phyloP scores from a whole-genome alignment of 2,888 invertebrate genomes.

The Polymixis lichenea region DNA sequence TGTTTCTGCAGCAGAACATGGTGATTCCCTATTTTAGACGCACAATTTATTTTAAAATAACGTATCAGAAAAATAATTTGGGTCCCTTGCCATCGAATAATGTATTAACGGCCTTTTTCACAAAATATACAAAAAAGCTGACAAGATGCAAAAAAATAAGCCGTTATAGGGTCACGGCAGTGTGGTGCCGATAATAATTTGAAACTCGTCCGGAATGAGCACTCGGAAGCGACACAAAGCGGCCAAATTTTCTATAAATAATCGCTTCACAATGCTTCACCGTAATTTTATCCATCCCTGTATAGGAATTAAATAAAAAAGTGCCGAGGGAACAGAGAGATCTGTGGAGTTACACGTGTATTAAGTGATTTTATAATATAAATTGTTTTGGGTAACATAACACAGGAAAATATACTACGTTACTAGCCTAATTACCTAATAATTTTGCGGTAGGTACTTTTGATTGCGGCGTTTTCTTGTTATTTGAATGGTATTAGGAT shows the following conservation, averaged over 20 bases:
- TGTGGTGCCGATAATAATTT: slow-evolving; percentile 77
- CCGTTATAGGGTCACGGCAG: slow-evolving; percentile 79
- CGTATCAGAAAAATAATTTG: slow-evolving; percentile 13
- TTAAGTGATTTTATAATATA: slow-evolving; percentile 25
- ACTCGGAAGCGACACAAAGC: slow-evolving; percentile 86
- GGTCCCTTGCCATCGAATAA: slow-evolving; percentile 6
- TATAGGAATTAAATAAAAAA: slow-evolving; percentile 89
- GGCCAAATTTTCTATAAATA: slow-evolving; percentile 90
- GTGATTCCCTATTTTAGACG: too few species aligned
- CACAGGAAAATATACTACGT: not conserved
- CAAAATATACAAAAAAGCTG: slow-evolving; percentile 64
- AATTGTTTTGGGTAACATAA: too few species aligned
- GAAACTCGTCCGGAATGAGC: slow-evolving; percentile 78
- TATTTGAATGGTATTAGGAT: not conserved
- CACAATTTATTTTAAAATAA: not conserved
- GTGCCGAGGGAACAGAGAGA: slow-evolving; percentile 72
- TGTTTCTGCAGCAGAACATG: not conserved
- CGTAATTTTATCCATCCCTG: slow-evolving; percentile 89
- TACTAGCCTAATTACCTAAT: not conserved
- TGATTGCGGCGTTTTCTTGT: not conserved
- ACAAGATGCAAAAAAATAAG: slow-evolving; percentile 68
- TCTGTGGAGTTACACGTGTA: slow-evolving; percentile 73
- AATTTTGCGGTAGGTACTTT: not conserved
- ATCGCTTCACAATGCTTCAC: slow-evolving; percentile 86
- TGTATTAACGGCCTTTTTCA: slow-evolving; percentile 75